Base-by-base conservation (phyloP, 2,797 vertebrate genomes). In the Melanotaenia boesemani region DNA sequence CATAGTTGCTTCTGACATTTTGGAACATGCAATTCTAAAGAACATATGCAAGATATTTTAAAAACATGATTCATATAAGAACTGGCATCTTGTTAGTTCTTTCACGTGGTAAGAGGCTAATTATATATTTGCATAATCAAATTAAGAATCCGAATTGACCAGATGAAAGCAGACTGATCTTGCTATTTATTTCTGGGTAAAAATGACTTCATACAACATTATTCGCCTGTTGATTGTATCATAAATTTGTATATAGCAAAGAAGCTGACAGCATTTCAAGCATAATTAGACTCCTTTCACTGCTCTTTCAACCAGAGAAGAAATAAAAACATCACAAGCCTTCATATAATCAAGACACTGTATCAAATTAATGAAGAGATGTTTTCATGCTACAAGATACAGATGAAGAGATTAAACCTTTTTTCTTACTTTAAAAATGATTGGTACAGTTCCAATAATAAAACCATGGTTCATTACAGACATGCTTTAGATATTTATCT, bases 261-360 rank as follows among this genome's bases (percentile, higher is more conserved):
- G 20, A 70, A 56, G 37, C 62, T 30, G 30, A 60, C 70, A 74
- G 61, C 26, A 57, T 86, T 73, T 79, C 74, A 75, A 63, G 66
- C 63, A 67, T 69, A 74, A 86, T 50, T 10, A 50, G 46, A 20
- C 46, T n/a, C 50, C 20, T 50, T 50, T 50, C 20, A n/a, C 46
- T 10, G 46, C n/a, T 50, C 20, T 22, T 22, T 20, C n/a, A 50
- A 50, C 20, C n/a, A 50, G 46, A 50, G 46, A 50, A 50, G 46
- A 50, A 50, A n/a, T n/a, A 4, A n/a, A 28, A 50, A 50, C 46
- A 50, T 50, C 9, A 22, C 46, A n/a, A 3, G 20, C 46, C n/a
- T 50, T 50, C 46, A 4, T 12, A 60, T 80, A 30, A 20, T 26
- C 37, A n/a, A 44, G 24, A 3, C 15, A 5, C 59, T 72, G 41